Conservation (phyloP, 2,797 vertebrate genomes). For the Silurus lanzhouensis region DNA sequence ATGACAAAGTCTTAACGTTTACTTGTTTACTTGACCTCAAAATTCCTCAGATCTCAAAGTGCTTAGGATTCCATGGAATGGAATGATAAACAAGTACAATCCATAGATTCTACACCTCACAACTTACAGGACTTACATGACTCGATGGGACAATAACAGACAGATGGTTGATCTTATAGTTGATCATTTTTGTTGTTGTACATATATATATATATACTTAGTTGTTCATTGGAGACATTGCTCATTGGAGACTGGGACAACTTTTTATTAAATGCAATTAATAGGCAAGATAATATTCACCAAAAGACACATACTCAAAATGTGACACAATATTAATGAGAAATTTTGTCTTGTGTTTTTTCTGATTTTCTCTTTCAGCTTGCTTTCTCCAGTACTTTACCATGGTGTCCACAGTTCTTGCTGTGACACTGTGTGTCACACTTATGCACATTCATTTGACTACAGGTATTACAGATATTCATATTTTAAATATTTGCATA, state of each 20-base stretch:
- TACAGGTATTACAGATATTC: constrained; percentile 69
- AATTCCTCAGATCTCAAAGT: no score
- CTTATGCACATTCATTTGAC: constrained; percentile 68
- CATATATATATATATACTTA: no score
- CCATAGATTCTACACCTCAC: no score
- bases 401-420: constrained; percentile 70
- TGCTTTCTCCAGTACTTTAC: constrained; percentile 59
- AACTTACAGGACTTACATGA: no score
- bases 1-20: no score
- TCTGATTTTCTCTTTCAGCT: constrained; percentile 60
- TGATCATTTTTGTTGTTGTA: no score
- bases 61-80: no score
- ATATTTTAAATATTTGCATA: constrained; percentile 28
- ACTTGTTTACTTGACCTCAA: no score
- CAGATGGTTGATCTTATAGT: no score
- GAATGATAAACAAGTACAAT: no score
- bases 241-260: background rate
- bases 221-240: background rate
- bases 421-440: constrained; percentile 73
- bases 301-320: background rate
- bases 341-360: constrained; percentile 27
- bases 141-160: no score
- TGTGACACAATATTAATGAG: background rate
- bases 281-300: background rate
- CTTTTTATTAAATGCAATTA: background rate